Base-by-base conservation (phyloP, 2,888 invertebrate genomes). In the Trichacis sp. region DNA sequence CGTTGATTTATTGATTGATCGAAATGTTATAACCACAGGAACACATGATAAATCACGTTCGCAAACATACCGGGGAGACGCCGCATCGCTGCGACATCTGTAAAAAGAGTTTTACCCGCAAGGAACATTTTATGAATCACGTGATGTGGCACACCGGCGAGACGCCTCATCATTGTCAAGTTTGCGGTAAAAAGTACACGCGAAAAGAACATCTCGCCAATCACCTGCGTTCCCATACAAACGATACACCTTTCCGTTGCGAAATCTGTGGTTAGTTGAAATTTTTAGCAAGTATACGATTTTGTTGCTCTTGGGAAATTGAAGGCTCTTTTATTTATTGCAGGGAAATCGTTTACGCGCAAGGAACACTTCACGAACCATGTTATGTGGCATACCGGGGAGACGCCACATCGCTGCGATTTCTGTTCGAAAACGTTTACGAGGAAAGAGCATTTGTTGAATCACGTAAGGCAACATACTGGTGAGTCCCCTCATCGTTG, bases 51-150 rank as follows among this genome's bases (percentile, higher is more conserved):
- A 92, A 92, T 83, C 92, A 92, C 77, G 91, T 92, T 65, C 91
- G 92, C 91, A 92, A 92, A 92, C 92, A 92, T 75, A 91, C 91
- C 62, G 93, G 93, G 83, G 93, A 93, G 87, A 94, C 93, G 71
- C 94, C 93, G 68, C 94, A 94, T 86, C 93, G 93, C 79, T 95
- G 94, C 85, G 93, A 93, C 84, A 91, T 93, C 81, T 94, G 94
- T 86, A 93, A 93, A 84, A 24, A 24, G 24, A 24, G 24, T 24
- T 93, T 93, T 85, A 93, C 93, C 4, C 88, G 93, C 78, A 93
- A 93, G 85, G 93, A 92, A 75, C 92, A 92, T 78, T 92, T 91
- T 76, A 91, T 91, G 90, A 92, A 92, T 83, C 92, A 92, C 77
- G 91, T 92, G 64, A 91, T 92, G 91, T 92, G 92, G 92, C 92